A percentile compares a stretch with the other conserved stretches of the same genome.
Conservation (phyloP, 2,797 vertebrate species). For the Gobio occitaniae region DNA sequence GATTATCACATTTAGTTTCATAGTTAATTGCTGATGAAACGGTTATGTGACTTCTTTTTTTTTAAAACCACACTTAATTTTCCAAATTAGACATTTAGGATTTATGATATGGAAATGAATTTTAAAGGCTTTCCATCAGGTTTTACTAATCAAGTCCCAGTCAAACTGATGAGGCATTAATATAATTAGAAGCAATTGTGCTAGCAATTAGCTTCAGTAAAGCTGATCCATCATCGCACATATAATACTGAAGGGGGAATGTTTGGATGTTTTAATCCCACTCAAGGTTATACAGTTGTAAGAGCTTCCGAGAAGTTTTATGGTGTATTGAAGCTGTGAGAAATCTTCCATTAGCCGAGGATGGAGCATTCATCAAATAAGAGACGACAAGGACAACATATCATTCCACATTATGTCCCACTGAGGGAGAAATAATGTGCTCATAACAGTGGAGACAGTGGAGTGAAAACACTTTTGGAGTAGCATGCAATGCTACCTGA, state of each 20-base stretch:
- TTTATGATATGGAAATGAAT: slow-evolving; percentile 10
- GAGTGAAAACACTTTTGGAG: slow-evolving; percentile 34
- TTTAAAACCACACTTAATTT: not conserved
- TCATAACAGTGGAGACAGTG: slow-evolving; percentile 31
- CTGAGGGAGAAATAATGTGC: slow-evolving; percentile 44
- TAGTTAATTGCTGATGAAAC: not conserved
- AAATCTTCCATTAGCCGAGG: slow-evolving; percentile 52
- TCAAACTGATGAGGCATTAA: slow-evolving; percentile 28
- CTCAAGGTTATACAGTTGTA: slow-evolving; percentile 46
- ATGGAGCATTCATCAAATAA: slow-evolving; percentile 59
- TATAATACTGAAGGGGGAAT: slow-evolving; percentile 17
- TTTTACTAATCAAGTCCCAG: slow-evolving; percentile 21
- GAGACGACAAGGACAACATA: slow-evolving; percentile 53
- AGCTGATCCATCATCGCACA: slow-evolving; percentile 22
- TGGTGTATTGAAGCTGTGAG: slow-evolving; percentile 52
- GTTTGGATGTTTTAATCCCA: slow-evolving; percentile 41
- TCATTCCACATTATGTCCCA: slow-evolving; percentile 49
- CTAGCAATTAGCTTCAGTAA: slow-evolving; percentile 24
- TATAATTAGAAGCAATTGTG: slow-evolving; percentile 34
- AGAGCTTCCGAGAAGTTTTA: slow-evolving; percentile 45
- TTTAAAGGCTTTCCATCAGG: slow-evolving; percentile 24
- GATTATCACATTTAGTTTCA: not conserved
- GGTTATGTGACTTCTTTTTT: not conserved
- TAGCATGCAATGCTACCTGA: not conserved
- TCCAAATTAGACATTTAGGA: not conserved